Conservation (phyloP, 2,113 vertebrate species). For the Hemichromis elongatus region DNA sequence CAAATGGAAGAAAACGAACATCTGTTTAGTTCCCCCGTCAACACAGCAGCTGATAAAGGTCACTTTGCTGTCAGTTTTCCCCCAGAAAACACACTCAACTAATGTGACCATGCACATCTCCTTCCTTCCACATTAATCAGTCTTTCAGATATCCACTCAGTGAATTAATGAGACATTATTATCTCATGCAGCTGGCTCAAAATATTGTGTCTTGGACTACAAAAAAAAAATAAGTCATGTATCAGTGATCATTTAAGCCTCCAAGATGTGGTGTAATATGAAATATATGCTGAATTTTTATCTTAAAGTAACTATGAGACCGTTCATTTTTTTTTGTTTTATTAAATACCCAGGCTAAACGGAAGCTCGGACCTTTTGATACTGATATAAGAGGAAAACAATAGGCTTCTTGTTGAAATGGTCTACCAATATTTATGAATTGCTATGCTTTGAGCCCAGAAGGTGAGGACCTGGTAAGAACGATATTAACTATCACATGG, state of each 20-base stretch:
- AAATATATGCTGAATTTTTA: background rate
- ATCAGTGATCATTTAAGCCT: background rate
- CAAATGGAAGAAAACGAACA: background rate
- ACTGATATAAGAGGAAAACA: background rate
- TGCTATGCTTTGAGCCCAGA: constrained; percentile 7
- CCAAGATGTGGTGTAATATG: background rate
- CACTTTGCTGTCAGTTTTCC: background rate
- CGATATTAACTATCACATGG: constrained; percentile 33
- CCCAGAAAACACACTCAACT: background rate
- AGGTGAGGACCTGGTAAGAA: constrained; percentile 12
- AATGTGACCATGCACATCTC: background rate
- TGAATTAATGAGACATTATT: background rate
- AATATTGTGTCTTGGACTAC: background rate
- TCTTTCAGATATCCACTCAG: background rate
- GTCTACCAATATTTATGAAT: background rate
- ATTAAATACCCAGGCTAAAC: background rate
- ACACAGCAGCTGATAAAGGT: constrained; percentile 14
- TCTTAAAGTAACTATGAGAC: background rate
- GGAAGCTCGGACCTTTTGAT: background rate
- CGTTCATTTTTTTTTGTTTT: background rate
- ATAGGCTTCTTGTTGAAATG: background rate
- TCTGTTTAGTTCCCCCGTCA: background rate
- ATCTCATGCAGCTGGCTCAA: background rate
- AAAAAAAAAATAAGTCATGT: background rate
- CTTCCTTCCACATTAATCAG: background rate